Conservation (phyloP, 2,888 invertebrate genomes). For the Lypha dubia region DNA sequence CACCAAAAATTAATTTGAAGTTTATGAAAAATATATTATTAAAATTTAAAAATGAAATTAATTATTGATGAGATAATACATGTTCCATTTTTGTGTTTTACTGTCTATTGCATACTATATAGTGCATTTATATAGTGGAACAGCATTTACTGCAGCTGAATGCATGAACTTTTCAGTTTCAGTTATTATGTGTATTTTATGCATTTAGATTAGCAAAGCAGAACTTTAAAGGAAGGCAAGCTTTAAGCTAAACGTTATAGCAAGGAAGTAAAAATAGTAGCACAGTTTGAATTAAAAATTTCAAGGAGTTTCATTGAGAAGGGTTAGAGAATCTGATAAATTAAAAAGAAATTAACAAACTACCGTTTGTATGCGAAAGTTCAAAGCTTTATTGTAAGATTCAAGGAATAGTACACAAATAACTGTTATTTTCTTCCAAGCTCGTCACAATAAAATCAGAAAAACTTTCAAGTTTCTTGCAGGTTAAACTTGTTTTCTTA, state of each 20-base stretch:
- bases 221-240: not conserved
- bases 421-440: too few species aligned
- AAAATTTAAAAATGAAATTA: not conserved
- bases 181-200: conserved; percentile 2
- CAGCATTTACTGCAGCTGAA: conserved; percentile 10
- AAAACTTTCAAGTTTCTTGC: too few species aligned
- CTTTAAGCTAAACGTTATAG: not conserved
- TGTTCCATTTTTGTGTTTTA: conserved; percentile 15
- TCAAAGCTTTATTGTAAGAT: too few species aligned
- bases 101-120: conserved; percentile 17
- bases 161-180: conserved; percentile 2
- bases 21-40: not conserved
- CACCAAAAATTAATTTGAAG: not conserved
- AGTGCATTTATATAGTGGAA: not conserved
- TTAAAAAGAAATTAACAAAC: too few species aligned
- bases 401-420: too few species aligned
- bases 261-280: too few species aligned
- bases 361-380: too few species aligned
- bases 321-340: too few species aligned
- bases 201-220: conserved; percentile 6
- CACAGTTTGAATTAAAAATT: too few species aligned
- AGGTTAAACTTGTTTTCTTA: too few species aligned
- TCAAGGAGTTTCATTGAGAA: too few species aligned
- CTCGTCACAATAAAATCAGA: too few species aligned
- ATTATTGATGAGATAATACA: not conserved